Percentiles rank a stretch among this genome's conserved stretches.
These are phyloP conservation scores for Pocillopora verrucosa DNA, from an alignment of 64 coral and sea anemone genomes.

Conservation along the genomic window DNA sequence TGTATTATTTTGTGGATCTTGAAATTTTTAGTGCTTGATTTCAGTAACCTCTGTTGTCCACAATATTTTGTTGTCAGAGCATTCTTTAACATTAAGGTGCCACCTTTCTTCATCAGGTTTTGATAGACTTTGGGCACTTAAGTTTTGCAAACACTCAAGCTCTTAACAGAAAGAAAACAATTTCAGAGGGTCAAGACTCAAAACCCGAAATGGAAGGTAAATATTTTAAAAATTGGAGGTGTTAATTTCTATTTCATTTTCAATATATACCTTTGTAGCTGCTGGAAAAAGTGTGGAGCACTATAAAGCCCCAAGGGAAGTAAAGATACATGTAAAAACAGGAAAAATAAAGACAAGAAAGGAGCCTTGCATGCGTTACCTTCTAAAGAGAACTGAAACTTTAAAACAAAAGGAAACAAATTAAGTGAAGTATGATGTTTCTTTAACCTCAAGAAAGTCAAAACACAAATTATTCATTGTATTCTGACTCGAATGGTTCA, in stretches of 20 bases:
- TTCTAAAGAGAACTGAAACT: no score
- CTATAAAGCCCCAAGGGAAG: not conserved
- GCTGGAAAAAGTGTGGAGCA: not conserved
- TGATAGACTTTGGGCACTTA: conserved; percentile 97
- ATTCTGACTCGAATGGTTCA: no score
- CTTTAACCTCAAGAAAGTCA: no score
- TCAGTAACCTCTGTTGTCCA: no score
- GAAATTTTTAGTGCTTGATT: no score
- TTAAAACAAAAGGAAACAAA: no score
- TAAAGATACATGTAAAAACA: not conserved
- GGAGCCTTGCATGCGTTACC: no score
- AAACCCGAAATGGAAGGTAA: conserved; percentile 51
- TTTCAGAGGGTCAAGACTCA: conserved; percentile 54
- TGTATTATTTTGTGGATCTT: no score
- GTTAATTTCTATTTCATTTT: not conserved
- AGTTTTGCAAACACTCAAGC: conserved; percentile 83
- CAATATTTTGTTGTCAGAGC: no score
- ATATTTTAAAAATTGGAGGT: not conserved
- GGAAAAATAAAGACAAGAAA: no score
- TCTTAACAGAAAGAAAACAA: conserved; percentile 62
- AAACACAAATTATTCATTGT: no score
- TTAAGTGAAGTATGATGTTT: no score
- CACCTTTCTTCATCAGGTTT: conserved; percentile 50
- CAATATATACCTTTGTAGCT: not conserved
- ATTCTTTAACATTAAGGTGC: not conserved